Percentiles rank a stretch among this genome's conserved stretches.
Evolutionary conservation across 2,113 vertebrate species (phyloP).

Genomic region (Hydropotes inermis): DNA sequence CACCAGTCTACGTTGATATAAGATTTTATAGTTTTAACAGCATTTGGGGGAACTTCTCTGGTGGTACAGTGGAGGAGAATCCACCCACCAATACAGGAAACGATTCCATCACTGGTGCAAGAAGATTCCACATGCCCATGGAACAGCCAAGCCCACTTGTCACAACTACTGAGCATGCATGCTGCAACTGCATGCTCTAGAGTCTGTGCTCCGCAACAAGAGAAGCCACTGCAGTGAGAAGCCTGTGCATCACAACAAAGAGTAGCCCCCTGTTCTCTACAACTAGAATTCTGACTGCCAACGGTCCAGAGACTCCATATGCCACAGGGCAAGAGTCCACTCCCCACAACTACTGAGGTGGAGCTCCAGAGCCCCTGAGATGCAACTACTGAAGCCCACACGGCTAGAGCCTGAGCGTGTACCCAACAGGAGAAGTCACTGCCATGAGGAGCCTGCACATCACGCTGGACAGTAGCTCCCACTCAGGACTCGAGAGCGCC

Average conservation of each 20-base stretch:
- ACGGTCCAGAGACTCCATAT: not conserved
- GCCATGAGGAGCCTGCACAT: not conserved
- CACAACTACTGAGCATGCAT: not conserved
- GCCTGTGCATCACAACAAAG: accelerated
- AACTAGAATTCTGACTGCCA: not conserved
- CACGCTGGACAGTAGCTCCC: not conserved
- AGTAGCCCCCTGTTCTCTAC: not conserved
- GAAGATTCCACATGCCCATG: not conserved
- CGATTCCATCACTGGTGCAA: not conserved
- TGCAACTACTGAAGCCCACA: not conserved
- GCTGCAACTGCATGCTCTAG: not conserved
- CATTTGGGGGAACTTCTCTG: not conserved
- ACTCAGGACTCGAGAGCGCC: not conserved
- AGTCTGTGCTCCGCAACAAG: not conserved
- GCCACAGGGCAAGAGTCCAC: not conserved
- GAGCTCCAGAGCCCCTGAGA: not conserved
- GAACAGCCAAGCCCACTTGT: not conserved
- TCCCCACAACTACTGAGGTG: not conserved
- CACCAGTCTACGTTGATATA: not conserved
- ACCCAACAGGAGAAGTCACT: not conserved
- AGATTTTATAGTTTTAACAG: not conserved
- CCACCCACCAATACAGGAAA: not conserved
- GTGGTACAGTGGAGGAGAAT: not conserved
- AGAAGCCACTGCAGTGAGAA: not conserved
- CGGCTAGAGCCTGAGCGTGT: not conserved